Evolutionary conservation across 2,113 vertebrate genomes (phyloP), one percentile per base, ranked within the genome.

Genomic region (Uria lomvia): DNA sequence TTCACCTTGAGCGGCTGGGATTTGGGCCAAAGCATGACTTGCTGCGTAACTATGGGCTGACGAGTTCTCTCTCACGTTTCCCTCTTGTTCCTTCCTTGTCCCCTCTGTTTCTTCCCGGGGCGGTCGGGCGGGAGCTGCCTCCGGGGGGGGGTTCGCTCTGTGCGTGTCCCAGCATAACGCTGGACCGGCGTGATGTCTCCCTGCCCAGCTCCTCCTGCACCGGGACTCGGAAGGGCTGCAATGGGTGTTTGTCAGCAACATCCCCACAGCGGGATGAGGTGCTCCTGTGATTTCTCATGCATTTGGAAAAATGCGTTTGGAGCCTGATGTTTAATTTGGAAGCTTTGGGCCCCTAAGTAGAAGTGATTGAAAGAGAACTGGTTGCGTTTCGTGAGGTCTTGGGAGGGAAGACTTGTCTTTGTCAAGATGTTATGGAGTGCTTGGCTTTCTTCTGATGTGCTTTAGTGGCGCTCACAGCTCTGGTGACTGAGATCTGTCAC

Each of bases 1-100:
- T 86, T 96, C 96, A 94, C 96, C 96, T 96, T 68, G 77, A 88
- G 90, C 8, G 58, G 74, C 38, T 95, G 92, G 95, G 96, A 68
- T 10, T 26, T 3, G 81, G 85, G 96, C 96, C 96, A 97, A 74
- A 27, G 74, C 81, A 56, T 3, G 38, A 58, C 84, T 58, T 21
- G 73, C 89, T 91, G 73, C 6, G 9, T 65, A 84, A 60, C 85
- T 24, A 1, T 38, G 14, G 1, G 15, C 65, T 40, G 43, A 30
- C 2, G 24, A 43, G 42, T 34, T 60, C 65, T 50, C 40, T 76
- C 16, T 38, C 15, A 8, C 3, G 7, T 45, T 53, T 65, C 24
- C 40, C 22, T 73, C 62, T 40, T 34, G 21, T 16, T 81, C 88
- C 86, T 87, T 70, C 86, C 80, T 55, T 17, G 49, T 83, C 70